Conservation (phyloP, 2,888 invertebrate species). For the Willowsia nigromaculata region DNA sequence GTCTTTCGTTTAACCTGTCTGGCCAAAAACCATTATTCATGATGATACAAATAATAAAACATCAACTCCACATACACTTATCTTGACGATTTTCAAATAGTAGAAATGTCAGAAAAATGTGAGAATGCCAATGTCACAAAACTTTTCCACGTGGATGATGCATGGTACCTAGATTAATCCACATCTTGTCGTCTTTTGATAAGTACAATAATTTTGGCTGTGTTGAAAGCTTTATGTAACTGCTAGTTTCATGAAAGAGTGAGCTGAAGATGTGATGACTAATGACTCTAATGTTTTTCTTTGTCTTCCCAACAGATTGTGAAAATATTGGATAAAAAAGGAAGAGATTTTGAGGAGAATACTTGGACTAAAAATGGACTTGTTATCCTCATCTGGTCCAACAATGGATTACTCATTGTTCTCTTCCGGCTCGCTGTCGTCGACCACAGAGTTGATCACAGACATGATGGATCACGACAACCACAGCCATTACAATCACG, state of each 20-base stretch:
- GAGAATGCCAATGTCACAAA: too few relatives aligned
- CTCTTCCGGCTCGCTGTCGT: conserved; percentile 1
- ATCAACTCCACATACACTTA: neutral
- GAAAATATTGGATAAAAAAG: neutral
- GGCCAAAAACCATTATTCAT: neutral
- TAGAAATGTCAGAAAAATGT: too few relatives aligned
- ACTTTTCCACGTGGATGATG: too few relatives aligned
- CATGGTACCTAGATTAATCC: too few relatives aligned
- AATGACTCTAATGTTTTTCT: neutral
- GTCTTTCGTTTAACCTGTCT: neutral
- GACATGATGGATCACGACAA: conserved; percentile 40
- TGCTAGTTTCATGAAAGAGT: neutral
- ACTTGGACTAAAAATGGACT: too few relatives aligned
- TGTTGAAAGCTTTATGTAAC: neutral
- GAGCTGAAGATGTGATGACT: neutral
- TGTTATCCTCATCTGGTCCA: neutral
- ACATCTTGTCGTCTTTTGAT: neutral
- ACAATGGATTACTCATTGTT: conserved; percentile 16
- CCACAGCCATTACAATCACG: conserved; percentile 55
- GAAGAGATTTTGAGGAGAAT: neutral
- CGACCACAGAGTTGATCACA: conserved; percentile 39
- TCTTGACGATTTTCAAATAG: too few relatives aligned
- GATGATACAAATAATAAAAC: neutral
- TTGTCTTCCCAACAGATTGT: conserved; percentile 11
- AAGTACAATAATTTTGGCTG: neutral